Evolutionary conservation across 2,888 invertebrate species (phyloP).

Genomic region (Zhuqinia jingwanae): DNA sequence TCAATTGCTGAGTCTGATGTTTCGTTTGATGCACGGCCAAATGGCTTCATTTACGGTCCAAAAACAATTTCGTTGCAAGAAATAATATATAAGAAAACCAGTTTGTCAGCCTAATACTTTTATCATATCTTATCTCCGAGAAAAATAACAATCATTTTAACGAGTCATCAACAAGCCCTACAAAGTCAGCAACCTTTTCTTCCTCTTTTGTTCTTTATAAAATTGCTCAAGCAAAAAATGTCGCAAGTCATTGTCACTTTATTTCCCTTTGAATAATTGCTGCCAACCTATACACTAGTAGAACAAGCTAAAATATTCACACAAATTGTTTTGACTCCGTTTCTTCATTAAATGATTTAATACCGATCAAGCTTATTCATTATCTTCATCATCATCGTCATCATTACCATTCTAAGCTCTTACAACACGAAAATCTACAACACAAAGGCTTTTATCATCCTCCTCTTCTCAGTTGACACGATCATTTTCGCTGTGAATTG

Average conservation of each 20-base stretch:
- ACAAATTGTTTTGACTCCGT: neutral
- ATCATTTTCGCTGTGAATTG: neutral
- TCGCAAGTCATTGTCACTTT: conserved; percentile 68
- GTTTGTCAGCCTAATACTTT: conserved; percentile 23
- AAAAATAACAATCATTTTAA: neutral
- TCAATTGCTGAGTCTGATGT: neutral
- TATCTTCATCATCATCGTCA: neutral
- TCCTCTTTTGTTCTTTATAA: conserved; percentile 8
- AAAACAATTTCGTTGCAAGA: conserved; percentile 10
- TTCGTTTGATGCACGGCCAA: conserved; percentile 52
- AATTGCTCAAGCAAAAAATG: conserved; percentile 40
- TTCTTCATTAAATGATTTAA: conserved; percentile 26
- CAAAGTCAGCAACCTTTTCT: conserved; percentile 49
- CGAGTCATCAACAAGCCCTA: neutral
- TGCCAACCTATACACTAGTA: neutral
- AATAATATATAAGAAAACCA: conserved; percentile 41
- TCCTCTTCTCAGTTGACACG: neutral
- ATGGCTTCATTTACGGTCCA: conserved; percentile 50
- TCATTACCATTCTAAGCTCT: neutral
- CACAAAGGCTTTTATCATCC: conserved; percentile 8
- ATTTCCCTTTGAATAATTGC: conserved; percentile 14
- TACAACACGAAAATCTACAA: neutral
- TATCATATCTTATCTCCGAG: conserved; percentile 46
- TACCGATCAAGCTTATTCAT: conserved; percentile 24
- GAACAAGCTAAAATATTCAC: neutral